Base-by-base conservation (phyloP, 2,888 invertebrate species). In the Leptopterna dolabrata region DNA sequence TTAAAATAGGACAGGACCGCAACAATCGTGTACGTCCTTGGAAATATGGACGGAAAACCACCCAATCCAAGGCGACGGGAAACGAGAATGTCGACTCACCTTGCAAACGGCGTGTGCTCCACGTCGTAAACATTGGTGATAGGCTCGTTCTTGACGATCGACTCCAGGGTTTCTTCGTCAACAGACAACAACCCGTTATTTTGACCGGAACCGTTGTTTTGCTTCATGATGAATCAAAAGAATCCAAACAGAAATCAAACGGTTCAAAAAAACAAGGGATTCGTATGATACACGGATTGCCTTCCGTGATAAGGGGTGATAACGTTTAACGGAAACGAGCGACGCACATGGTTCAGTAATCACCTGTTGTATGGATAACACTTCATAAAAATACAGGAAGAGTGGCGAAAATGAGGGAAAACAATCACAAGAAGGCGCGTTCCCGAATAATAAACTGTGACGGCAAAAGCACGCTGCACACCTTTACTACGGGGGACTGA, bases 61-160 rank as follows among this genome's bases (percentile, higher is more conserved):
- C n/a, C n/a, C n/a, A n/a, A n/a, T n/a, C n/a, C n/a, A n/a, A n/a
- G n/a, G n/a, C n/a, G n/a, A n/a, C n/a, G n/a, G n/a, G n/a, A n/a
- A n/a, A n/a, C n/a, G n/a, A n/a, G n/a, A n/a, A n/a, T n/a, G n/a
- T n/a, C n/a, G n/a, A n/a, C n/a, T n/a, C n/a, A 78, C 96, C 96
- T 96, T 94, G 96, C 96, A 93, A 96, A 96, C 91, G 96, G 96
- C 91, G 95, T 95, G 93, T 95, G 95, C 92, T 96, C 96, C 91
- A 96, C 95, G 92, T 95, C 94, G 92, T 96, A 96, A 90, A 95
- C 94, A 91, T 95, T 94, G 90, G 95, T 94, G 92, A 96, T 96
- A 90, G 95, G 94, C 91, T 95, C 95, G 91, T 94, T 93, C 91
- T 95, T 94, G 92, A 96, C 94, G 91, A 96, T 63, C 24, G 88